These are phyloP conservation scores for Eledona agricola DNA, from an alignment of 2,888 invertebrate species.

Conservation along the genomic window DNA sequence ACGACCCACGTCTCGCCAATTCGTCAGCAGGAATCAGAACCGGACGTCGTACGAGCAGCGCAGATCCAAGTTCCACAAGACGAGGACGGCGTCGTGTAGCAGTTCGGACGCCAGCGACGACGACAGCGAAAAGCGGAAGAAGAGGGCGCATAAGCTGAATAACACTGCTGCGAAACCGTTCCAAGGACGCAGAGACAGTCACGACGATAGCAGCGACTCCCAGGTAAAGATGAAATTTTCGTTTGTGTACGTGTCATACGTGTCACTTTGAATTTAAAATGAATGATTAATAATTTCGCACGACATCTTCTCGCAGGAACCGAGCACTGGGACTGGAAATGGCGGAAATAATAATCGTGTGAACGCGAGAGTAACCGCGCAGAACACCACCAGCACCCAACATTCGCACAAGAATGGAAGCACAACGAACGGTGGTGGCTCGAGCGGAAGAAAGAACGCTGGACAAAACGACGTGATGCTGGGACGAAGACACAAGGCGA, in stretches of 20 bases:
- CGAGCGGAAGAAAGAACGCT: conserved; percentile 54
- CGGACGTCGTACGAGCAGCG: conserved; percentile 66
- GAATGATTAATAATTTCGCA: no score
- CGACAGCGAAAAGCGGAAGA: conserved; percentile 83
- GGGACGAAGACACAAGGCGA: conserved; percentile 66
- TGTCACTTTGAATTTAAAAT: no score
- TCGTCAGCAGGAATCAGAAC: conserved; percentile 56
- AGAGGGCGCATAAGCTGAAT: conserved; percentile 77
- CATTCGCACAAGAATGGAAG: conserved; percentile 47
- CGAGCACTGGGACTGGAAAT: conserved; percentile 59
- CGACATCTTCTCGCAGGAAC: no score
- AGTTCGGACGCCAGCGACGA: conserved; percentile 94
- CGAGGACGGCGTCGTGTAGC: conserved; percentile 87
- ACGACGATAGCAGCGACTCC: conserved; percentile 87
- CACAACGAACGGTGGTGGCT: conserved; percentile 50
- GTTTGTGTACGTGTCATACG: no score
- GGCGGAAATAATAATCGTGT: conserved; percentile 34
- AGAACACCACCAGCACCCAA: conserved; percentile 38
- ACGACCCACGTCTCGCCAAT: conserved; percentile 49
- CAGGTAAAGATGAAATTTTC: no score
- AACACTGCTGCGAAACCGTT: conserved; percentile 57
- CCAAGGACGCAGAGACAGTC: conserved; percentile 74
- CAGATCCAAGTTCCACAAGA: conserved; percentile 75
- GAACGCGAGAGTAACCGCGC: conserved; percentile 25
- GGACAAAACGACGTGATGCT: conserved; percentile 58